These are phyloP conservation scores for Diabrotica balteata DNA, from an alignment of 2,888 invertebrate genomes.

Conservation along the genomic window DNA sequence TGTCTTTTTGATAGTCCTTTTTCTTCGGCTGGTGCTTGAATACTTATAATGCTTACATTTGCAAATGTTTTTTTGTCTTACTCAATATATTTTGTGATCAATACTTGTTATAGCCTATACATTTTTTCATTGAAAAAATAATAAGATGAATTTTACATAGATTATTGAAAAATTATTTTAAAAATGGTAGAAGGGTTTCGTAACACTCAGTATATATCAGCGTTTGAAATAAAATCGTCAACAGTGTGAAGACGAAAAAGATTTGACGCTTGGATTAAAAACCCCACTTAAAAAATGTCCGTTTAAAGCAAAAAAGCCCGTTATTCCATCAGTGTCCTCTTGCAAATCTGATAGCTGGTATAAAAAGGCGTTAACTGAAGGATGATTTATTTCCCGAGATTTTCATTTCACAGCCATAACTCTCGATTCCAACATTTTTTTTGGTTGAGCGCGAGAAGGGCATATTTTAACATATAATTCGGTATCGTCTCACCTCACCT, in stretches of 20 bases:
- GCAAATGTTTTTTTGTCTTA: no score
- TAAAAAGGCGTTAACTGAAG: slow-evolving; percentile 38
- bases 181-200: no score
- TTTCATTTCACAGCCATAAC: slow-evolving; percentile 32
- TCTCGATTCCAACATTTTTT: slow-evolving; percentile 28
- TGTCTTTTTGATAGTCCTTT: no score
- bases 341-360: slow-evolving; percentile 38
- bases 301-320: slow-evolving; percentile 21
- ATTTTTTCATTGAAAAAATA: no score
- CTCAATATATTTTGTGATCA: no score
- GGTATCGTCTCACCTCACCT: slow-evolving; percentile 24
- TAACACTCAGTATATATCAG: no score
- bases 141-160: no score
- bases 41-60: no score
- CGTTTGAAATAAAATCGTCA: background rate
- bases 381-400: slow-evolving; percentile 43
- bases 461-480: slow-evolving; percentile 39
- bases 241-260: slow-evolving; percentile 10
- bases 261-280: background rate
- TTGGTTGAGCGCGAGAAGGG: slow-evolving; percentile 21
- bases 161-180: no score
- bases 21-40: no score
- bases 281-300: slow-evolving; percentile 10
- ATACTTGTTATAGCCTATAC: no score
- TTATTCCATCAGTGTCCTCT: slow-evolving; percentile 22